Evolutionary conservation across 2,888 invertebrate genomes (phyloP).

Genomic region (Oligia latruncula): DNA sequence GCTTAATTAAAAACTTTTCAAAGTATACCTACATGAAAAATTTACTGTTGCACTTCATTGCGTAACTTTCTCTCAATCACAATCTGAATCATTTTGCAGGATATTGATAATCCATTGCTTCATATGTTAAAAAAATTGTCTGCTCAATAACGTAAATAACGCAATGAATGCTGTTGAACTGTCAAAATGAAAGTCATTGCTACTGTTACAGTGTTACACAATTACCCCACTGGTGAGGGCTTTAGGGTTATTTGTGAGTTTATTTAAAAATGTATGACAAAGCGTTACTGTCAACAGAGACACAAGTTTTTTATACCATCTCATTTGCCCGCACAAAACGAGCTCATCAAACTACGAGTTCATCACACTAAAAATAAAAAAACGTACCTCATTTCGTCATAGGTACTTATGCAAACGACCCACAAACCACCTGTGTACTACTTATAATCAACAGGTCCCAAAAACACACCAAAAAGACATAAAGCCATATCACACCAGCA

Average conservation of each 20-base stretch:
- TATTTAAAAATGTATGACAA: neutral
- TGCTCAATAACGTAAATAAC: neutral
- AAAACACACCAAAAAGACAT: conserved; percentile 10
- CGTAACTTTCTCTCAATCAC: neutral
- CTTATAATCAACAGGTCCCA: conserved; percentile 34
- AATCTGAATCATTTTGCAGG: neutral
- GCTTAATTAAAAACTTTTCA: no score
- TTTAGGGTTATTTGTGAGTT: neutral
- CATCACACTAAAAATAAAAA: conserved; percentile 27
- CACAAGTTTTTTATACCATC: neutral
- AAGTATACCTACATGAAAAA: neutral
- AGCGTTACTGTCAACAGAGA: neutral
- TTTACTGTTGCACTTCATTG: neutral
- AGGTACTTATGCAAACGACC: neutral
- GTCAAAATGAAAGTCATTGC: neutral
- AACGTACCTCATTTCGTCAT: conserved; percentile 8
- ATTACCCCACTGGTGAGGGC: neutral
- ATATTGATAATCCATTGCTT: neutral
- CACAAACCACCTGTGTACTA: conserved; percentile 18
- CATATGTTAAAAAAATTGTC: neutral
- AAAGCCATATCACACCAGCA: neutral
- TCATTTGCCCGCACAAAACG: neutral
- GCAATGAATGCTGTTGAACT: no score
- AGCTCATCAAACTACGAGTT: neutral
- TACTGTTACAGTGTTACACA: neutral